These are phyloP conservation scores for Conus ventricosus DNA, from an alignment of 1,140 invertebrate genomes.

Conservation along the genomic window DNA sequence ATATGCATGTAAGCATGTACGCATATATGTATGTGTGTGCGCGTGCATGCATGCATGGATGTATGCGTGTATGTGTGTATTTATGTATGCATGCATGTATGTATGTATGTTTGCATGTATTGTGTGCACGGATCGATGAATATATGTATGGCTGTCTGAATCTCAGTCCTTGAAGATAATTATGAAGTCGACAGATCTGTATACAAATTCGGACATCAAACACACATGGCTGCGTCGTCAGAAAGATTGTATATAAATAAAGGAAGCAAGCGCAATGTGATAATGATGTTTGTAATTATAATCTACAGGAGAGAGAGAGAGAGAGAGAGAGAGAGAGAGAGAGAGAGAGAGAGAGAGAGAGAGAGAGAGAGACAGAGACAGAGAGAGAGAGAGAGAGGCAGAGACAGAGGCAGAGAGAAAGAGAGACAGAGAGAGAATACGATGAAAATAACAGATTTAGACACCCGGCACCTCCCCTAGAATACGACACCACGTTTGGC, in stretches of 20 bases:
- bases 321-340: slow-evolving; percentile 11
- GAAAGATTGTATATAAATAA: not conserved
- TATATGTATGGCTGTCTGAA: too few relatives aligned
- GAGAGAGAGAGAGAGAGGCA: not conserved
- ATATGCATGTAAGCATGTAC: not conserved
- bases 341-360: slow-evolving; percentile 1
- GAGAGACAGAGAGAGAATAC: not conserved
- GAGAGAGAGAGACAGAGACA: not conserved
- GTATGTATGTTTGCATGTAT: not conserved
- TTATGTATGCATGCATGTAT: not conserved
- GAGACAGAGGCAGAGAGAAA: slow-evolving; percentile 9
- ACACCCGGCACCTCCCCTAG: too few relatives aligned
- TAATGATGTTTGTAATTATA: not conserved
- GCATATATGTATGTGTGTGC: not conserved
- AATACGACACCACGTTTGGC: too few relatives aligned
- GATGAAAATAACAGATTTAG: too few relatives aligned
- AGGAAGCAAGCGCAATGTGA: not conserved
- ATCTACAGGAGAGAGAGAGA: not conserved
- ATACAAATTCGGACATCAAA: not conserved
- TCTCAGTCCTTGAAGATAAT: not conserved
- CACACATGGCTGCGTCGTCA: not conserved
- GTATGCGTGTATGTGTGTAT: not conserved
- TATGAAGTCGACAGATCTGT: not conserved
- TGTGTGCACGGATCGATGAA: not conserved
- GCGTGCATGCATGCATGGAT: not conserved